Conservation (phyloP, 2,113 vertebrate genomes). For the Ivindomyrus marchei region DNA sequence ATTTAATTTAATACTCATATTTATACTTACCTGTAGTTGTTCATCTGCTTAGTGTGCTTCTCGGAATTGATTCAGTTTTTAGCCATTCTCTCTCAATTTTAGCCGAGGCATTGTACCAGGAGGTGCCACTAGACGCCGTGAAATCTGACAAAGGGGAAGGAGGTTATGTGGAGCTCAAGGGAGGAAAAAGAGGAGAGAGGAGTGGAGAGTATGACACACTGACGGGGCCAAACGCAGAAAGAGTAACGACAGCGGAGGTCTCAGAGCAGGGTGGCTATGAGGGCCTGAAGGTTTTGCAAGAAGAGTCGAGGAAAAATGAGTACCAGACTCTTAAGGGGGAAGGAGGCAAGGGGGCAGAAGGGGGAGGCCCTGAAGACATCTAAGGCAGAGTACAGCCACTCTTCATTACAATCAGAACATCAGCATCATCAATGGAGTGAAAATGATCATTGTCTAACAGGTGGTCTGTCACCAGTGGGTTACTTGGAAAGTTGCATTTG, state of each 20-base stretch:
- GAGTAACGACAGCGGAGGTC: neutral
- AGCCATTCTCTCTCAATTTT: neutral
- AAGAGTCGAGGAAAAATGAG: neutral
- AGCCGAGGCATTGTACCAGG: slow-evolving; percentile 6
- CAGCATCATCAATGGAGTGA: too few relatives aligned
- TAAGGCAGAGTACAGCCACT: neutral
- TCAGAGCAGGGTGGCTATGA: neutral
- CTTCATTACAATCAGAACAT: too few relatives aligned
- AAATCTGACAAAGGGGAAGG: neutral
- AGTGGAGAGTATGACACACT: neutral
- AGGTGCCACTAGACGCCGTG: neutral
- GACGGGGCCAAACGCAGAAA: neutral
- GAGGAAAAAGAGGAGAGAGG: neutral
- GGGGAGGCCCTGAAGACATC: neutral
- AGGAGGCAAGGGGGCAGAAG: neutral
- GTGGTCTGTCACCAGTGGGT: too few relatives aligned
- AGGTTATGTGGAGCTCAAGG: neutral
- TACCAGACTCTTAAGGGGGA: neutral
- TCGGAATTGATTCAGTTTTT: neutral
- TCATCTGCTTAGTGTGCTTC: neutral
- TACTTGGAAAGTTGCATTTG: too few relatives aligned
- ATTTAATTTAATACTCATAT: neutral
- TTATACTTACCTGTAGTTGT: neutral
- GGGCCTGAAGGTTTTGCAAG: neutral
- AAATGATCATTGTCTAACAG: too few relatives aligned